Evolutionary conservation across 2,797 vertebrate genomes (phyloP).

Genomic region (Anisognathus igniventris): DNA sequence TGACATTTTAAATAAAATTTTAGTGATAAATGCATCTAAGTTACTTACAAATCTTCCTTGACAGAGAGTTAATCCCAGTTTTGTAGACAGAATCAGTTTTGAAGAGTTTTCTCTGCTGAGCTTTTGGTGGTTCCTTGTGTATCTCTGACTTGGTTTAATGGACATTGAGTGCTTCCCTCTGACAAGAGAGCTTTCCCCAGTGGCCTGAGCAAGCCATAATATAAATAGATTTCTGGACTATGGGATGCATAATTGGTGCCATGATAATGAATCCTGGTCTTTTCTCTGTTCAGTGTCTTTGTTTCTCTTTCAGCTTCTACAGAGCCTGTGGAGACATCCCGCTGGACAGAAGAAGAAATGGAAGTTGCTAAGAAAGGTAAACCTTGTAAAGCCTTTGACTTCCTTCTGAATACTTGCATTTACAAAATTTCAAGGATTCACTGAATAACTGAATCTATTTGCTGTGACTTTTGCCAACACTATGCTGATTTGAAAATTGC

Average conservation of each 20-base stretch:
- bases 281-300: conserved; percentile 65
- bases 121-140: neutral
- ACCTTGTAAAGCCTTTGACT: neutral
- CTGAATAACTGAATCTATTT: neutral
- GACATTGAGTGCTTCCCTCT: conserved; percentile 72
- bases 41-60: neutral
- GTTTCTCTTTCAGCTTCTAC: conserved; percentile 82
- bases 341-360: conserved; percentile 99
- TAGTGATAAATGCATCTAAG: neutral
- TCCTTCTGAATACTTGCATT: neutral
- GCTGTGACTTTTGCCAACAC: neutral
- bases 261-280: conserved; percentile 42
- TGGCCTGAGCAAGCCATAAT: conserved; percentile 72
- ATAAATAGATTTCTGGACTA: conserved; percentile 81
- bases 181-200: conserved; percentile 18
- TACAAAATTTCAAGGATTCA: neutral
- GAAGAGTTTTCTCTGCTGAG: neutral
- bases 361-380: conserved; percentile 99
- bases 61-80: neutral
- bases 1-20: neutral
- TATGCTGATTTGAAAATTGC: neutral
- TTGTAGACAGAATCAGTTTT: conserved; percentile 49
- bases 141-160: conserved; percentile 16
- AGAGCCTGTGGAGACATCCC: conserved; percentile 96
- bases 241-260: conserved; percentile 66